Evolutionary conservation across 2,113 vertebrate species (phyloP).

Genomic region (Eulemur rufifrons): DNA sequence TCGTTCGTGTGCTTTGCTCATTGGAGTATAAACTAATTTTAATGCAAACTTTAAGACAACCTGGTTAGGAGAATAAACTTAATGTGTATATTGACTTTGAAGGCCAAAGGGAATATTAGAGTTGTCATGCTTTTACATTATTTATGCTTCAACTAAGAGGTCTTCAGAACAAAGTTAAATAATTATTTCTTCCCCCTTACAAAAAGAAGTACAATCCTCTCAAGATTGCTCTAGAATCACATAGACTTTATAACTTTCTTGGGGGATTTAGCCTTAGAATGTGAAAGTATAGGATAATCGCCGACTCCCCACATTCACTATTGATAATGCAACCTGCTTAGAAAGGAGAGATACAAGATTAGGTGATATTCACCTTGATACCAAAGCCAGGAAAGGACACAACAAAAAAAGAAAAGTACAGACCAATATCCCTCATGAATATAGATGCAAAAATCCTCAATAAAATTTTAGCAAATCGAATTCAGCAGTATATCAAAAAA

Average conservation of each 20-base stretch:
- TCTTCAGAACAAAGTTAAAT: conserved; percentile 13
- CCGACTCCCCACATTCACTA: not conserved
- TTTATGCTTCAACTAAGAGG: not conserved
- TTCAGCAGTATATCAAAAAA: no score
- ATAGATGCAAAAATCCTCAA: no score
- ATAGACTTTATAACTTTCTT: not conserved
- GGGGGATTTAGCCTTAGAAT: not conserved
- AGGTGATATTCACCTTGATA: not conserved
- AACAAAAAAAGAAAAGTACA: no score
- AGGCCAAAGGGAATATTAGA: not conserved
- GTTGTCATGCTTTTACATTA: not conserved
- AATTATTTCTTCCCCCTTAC: not conserved
- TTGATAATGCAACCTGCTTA: not conserved
- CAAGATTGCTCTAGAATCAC: not conserved
- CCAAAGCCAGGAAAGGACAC: no score
- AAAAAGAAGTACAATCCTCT: not conserved
- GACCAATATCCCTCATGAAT: no score
- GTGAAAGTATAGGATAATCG: not conserved
- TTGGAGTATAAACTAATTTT: not conserved
- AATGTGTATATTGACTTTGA: not conserved
- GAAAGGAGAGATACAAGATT: not conserved
- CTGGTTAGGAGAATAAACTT: not conserved
- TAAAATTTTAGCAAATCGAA: no score
- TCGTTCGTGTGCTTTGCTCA: not conserved
- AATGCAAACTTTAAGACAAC: not conserved